phyloP scores from a whole-genome alignment of 2,113 vertebrate species.

The Tetrax tetrax region DNA sequence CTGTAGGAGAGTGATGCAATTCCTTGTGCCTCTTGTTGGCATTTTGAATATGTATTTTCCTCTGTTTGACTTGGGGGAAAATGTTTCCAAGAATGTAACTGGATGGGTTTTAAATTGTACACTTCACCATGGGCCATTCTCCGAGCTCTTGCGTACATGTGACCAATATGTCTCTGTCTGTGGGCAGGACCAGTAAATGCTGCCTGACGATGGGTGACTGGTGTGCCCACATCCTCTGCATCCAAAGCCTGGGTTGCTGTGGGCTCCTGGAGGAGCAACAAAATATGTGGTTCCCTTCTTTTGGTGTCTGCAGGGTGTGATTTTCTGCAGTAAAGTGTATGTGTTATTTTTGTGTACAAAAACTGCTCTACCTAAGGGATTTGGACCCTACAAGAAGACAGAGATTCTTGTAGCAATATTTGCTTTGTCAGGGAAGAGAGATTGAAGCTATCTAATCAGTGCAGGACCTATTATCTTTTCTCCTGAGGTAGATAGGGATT shows the following conservation, averaged over 20 bases:
- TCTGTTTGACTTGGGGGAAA: neutral
- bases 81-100: conserved; percentile 9
- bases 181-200: neutral
- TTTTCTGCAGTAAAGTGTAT: conserved; percentile 1
- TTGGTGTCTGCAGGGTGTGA: neutral
- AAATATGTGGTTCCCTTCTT: conserved; percentile 10
- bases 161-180: neutral
- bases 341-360: neutral
- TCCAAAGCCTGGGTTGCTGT: neutral
- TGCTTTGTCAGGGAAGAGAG: neutral
- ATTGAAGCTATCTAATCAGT: neutral
- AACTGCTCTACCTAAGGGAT: neutral
- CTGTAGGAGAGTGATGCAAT: neutral
- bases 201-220: neutral
- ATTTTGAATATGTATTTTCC: neutral
- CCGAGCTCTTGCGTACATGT: accelerated
- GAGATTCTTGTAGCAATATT: neutral
- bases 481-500: neutral
- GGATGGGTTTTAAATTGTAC: conserved; percentile 37
- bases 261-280: neutral
- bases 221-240: conserved; percentile 38
- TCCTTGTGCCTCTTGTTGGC: neutral
- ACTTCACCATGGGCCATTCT: neutral
- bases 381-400: neutral
- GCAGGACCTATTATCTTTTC: neutral